Evolutionary conservation across 2,113 vertebrate species (phyloP).

Genomic region (Gavia stellata): DNA sequence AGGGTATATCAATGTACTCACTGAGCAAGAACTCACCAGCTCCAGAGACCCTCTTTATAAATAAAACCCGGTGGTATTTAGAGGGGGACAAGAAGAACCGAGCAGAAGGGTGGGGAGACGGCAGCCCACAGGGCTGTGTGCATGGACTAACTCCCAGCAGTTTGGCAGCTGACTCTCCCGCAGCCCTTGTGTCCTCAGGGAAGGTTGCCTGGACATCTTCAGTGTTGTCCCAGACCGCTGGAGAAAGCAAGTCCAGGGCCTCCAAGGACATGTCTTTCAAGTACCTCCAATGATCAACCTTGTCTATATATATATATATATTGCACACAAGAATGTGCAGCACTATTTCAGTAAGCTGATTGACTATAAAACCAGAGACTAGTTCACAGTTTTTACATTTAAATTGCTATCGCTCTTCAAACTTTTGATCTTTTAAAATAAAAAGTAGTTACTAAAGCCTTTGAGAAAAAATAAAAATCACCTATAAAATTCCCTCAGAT

Average conservation of each 20-base stretch:
- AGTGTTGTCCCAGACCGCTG: not conserved
- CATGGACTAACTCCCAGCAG: no score
- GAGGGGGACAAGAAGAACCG: not conserved
- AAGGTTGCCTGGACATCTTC: not conserved
- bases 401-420: not conserved
- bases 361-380: not conserved
- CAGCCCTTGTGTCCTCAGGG: not conserved
- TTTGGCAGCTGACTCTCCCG: not conserved
- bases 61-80: accelerated
- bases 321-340: not conserved
- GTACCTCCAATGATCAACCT: not conserved
- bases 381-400: not conserved
- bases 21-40: not conserved
- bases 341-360: not conserved
- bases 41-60: not conserved
- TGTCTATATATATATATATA: no score
- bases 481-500: not conserved
- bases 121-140: not conserved
- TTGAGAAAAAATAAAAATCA: not conserved
- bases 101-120: not conserved
- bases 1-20: accelerated
- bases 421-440: not conserved
- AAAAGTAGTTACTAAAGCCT: not conserved
- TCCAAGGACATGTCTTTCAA: not conserved
- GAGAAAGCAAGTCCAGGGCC: not conserved